Evolutionary conservation across 2,888 invertebrate genomes (phyloP).

Genomic region (Cyclophora albipunctata): DNA sequence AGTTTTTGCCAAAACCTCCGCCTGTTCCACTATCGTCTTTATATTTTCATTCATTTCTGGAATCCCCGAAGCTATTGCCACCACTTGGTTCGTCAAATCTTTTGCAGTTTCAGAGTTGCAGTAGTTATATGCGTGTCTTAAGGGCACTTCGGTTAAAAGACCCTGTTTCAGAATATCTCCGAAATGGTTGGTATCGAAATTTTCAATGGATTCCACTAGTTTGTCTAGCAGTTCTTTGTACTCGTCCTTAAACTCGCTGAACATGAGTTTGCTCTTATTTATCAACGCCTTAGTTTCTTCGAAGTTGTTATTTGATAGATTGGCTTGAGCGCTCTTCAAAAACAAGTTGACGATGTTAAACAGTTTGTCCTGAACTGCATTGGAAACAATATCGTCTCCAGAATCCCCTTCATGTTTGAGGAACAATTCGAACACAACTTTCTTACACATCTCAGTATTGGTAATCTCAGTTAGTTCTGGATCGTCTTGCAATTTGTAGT

Average conservation of each 20-base stretch:
- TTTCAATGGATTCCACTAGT: conserved; percentile 14
- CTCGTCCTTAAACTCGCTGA: conserved; percentile 11
- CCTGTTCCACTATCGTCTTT: not conserved
- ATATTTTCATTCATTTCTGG: not conserved
- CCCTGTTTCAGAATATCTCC: conserved; percentile 13
- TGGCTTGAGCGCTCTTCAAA: conserved; percentile 15
- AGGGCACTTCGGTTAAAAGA: conserved; percentile 10
- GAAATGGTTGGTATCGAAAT: conserved; percentile 13
- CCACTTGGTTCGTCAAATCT: conserved; percentile 7
- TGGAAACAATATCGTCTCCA: conserved; percentile 14
- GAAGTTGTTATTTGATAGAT: conserved; percentile 16
- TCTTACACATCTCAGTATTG: conserved; percentile 16
- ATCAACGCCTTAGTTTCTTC: conserved; percentile 17
- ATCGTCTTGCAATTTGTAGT: conserved; percentile 32
- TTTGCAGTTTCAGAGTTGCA: conserved; percentile 9
- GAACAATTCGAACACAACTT: conserved; percentile 29
- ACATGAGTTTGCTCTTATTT: conserved; percentile 12
- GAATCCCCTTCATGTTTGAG: conserved; percentile 17
- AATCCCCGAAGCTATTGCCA: not conserved
- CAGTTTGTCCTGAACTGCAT: conserved; percentile 24
- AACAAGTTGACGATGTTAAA: conserved; percentile 24
- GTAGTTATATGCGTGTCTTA: conserved; percentile 8
- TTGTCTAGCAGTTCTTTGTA: conserved; percentile 12
- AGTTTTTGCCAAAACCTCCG: not conserved
- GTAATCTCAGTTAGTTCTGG: conserved; percentile 17